A percentile compares a stretch with the other conserved stretches of the same genome.
Conservation (phyloP, 2,113 vertebrate species). For the Boulengeromyrus knoepffleri region DNA sequence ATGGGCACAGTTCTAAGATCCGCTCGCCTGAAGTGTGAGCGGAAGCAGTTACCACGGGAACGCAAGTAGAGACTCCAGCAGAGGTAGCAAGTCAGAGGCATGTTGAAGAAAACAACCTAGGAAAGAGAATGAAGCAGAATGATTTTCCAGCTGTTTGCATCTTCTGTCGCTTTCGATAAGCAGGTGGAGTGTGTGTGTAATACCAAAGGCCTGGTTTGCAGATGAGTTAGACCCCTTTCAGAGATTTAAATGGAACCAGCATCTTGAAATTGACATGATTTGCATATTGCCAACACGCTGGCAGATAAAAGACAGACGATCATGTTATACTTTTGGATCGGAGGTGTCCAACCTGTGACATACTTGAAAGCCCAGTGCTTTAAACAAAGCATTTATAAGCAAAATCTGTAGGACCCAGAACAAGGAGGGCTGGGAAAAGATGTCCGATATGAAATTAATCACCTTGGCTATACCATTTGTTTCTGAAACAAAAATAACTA, state of each 20-base stretch:
- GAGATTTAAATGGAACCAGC: background rate
- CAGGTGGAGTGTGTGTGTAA: too few species aligned
- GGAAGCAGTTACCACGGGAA: constrained; percentile 71
- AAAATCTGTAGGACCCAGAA: background rate
- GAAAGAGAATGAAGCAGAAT: constrained; percentile 3
- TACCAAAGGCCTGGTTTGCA: background rate
- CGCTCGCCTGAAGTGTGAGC: constrained; percentile 65
- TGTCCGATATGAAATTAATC: background rate
- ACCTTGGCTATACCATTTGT: background rate
- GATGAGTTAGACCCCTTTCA: background rate
- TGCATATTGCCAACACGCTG: background rate
- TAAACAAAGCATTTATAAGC: background rate
- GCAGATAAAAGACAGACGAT: background rate
- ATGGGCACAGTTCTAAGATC: constrained; percentile 49
- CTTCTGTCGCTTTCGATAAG: background rate
- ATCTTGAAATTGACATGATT: background rate
- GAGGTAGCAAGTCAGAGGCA: constrained; percentile 81
- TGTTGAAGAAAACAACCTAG: constrained; percentile 86
- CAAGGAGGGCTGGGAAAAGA: background rate
- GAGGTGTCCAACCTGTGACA: background rate
- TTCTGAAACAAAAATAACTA: background rate
- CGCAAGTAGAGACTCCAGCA: constrained; percentile 87
- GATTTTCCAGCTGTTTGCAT: background rate
- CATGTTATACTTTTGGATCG: background rate
- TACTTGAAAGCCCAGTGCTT: background rate